These are phyloP conservation scores for Orchesella flavescens DNA, from an alignment of 2,888 invertebrate species.

Conservation along the genomic window DNA sequence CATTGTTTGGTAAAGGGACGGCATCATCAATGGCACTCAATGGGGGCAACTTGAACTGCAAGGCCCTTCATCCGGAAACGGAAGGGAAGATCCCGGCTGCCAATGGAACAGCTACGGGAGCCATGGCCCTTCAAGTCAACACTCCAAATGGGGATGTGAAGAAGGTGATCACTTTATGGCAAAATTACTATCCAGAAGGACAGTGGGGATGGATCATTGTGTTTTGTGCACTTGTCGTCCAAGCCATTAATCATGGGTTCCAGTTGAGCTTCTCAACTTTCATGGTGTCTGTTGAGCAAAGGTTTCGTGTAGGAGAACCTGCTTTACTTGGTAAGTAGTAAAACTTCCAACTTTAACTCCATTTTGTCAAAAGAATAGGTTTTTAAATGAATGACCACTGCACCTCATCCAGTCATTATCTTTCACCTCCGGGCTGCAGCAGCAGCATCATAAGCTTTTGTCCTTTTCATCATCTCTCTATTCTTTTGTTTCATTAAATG, in stretches of 20 bases:
- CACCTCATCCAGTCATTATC: too few relatives aligned
- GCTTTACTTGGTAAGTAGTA: constrained; percentile 66
- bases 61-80: constrained; percentile 57
- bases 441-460: too few relatives aligned
- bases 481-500: too few relatives aligned
- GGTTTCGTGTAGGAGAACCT: constrained; percentile 66
- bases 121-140: constrained; percentile 66
- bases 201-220: constrained; percentile 71
- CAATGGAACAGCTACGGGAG: constrained; percentile 65
- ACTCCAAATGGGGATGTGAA: constrained; percentile 67
- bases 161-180: constrained; percentile 70
- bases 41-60: constrained; percentile 56
- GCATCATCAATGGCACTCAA: constrained; percentile 5
- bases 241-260: constrained; percentile 69
- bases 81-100: constrained; percentile 64
- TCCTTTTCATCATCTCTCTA: too few relatives aligned
- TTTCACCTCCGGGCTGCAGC: too few relatives aligned
- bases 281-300: constrained; percentile 52
- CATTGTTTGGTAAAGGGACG: constrained; percentile 34
- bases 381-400: background rate
- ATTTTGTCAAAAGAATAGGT: background rate
- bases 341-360: background rate
- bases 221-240: constrained; percentile 66
- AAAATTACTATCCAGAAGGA: constrained; percentile 71
- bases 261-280: constrained; percentile 68